phyloP scores from a whole-genome alignment of 1,140 invertebrate genomes.

The Charaxes varanes region DNA sequence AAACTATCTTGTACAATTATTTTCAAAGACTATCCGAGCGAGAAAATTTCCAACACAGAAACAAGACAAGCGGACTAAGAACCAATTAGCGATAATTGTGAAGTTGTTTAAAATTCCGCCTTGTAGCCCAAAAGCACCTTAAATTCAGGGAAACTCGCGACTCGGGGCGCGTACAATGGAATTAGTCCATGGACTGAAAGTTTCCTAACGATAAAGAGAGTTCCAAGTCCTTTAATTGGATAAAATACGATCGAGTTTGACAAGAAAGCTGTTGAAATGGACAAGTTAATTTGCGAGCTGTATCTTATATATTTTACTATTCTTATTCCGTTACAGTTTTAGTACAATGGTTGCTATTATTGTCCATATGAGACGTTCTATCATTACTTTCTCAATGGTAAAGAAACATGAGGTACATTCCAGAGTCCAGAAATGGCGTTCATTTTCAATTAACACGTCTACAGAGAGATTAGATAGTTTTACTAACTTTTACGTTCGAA shows the following conservation, averaged over 20 bases:
- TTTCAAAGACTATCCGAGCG: no score
- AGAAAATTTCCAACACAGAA: no score
- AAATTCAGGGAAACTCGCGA: conserved; percentile 19
- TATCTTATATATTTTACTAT: not conserved
- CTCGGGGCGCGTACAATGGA: conserved; percentile 15
- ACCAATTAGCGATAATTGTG: conserved; percentile 20
- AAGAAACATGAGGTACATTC: no score
- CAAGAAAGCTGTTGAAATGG: conserved; percentile 1
- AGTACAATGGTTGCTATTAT: not conserved
- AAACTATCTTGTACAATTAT: no score
- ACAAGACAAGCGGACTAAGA: conserved; percentile 5
- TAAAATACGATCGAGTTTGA: conserved; percentile 13
- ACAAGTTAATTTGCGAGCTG: conserved; percentile 1
- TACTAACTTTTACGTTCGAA: no score
- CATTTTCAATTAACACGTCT: no score
- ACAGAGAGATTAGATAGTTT: no score
- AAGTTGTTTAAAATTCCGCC: conserved; percentile 19
- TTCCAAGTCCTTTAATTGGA: conserved; percentile 22
- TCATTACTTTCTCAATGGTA: no score
- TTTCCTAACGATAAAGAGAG: conserved; percentile 18
- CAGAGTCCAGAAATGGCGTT: no score
- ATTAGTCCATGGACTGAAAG: conserved; percentile 22
- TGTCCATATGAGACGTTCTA: not conserved
- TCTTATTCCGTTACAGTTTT: not conserved
- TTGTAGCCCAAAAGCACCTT: conserved; percentile 20